Evolutionary conservation across 1,140 invertebrate genomes (phyloP), one percentile per base, ranked within the genome.

Genomic region (Araneus ventricosus): DNA sequence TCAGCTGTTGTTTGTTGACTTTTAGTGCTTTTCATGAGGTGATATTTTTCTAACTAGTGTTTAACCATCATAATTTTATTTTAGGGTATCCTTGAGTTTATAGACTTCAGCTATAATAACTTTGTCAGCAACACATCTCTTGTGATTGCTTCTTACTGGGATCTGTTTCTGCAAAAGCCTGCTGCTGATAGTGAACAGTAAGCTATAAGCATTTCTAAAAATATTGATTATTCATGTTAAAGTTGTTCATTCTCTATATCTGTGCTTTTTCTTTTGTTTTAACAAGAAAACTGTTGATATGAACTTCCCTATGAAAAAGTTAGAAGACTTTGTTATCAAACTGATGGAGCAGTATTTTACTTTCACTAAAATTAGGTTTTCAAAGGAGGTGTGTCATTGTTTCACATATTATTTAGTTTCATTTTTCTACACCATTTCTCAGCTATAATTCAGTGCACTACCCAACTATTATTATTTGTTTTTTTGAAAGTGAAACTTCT

Each of bases 51-150:
- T n/a, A n/a, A n/a, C n/a, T n/a, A n/a, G n/a, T n/a, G n/a, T 0
- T 8, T 7, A 8, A 0, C 34, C 20, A 20, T 34, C 37, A 52
- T 84, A 45, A 45, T 84, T 7, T 84, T 84, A 52, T 57, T 92
- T 86, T 88, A 94, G 95, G 99, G 99, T 95, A 97, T 99, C 92
- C 96, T 99, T 34, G 98, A 99, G 96, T 99, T 99, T 96, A 97
- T 99, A 20, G 99, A 99, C 95, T 96, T 97, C 94, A 98, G 98
- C 41, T 99, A 98, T 95, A 98, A 97, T 93, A 97, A 97, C n/a
- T 98, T 99, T 95, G 96, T 99, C n/a, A 98, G 97, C 93, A 99
- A 99, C 95, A 96, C 99, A 80, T 94, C 94, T 63, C 96, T 99
- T 22, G 97, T 99, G 41, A 97, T 99, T 90, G 98, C 97, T 57